Evolutionary conservation across 1,140 invertebrate genomes (phyloP).

Genomic region (Saccostrea echinata): DNA sequence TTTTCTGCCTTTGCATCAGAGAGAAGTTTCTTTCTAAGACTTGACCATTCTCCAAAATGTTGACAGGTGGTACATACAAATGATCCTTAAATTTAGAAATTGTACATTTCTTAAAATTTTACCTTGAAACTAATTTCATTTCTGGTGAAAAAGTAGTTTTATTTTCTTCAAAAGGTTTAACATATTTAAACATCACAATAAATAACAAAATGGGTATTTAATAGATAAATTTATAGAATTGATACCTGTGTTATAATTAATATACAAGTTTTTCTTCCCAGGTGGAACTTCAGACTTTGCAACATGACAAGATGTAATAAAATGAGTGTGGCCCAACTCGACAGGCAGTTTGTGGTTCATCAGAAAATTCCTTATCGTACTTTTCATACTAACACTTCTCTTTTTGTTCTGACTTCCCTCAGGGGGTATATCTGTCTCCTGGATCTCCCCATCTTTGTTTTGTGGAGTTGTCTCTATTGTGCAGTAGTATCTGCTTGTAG

Average conservation of each 20-base stretch:
- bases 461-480: background rate
- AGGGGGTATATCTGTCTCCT: background rate
- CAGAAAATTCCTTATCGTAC: background rate
- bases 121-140: too few relatives aligned
- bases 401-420: background rate
- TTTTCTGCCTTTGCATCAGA: background rate
- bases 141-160: background rate
- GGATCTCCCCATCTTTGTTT: background rate
- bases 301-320: slow-evolving; percentile 1
- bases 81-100: background rate
- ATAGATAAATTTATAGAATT: too few relatives aligned
- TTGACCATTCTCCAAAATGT: slow-evolving; percentile 9
- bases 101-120: background rate
- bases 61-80: slow-evolving; percentile 26
- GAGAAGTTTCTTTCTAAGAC: background rate
- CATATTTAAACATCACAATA: background rate
- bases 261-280: slow-evolving; percentile 19
- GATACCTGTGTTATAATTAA: slow-evolving; percentile 25
- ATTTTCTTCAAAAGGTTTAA: background rate
- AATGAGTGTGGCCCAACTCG: slow-evolving; percentile 13
- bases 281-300: background rate
- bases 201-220: background rate
- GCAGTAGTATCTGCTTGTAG: background rate
- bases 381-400: background rate
- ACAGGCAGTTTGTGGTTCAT: background rate